Evolutionary conservation across 2,797 vertebrate genomes (phyloP), one percentile per base, ranked within the genome.

Genomic region (Trematomus bernacchii): DNA sequence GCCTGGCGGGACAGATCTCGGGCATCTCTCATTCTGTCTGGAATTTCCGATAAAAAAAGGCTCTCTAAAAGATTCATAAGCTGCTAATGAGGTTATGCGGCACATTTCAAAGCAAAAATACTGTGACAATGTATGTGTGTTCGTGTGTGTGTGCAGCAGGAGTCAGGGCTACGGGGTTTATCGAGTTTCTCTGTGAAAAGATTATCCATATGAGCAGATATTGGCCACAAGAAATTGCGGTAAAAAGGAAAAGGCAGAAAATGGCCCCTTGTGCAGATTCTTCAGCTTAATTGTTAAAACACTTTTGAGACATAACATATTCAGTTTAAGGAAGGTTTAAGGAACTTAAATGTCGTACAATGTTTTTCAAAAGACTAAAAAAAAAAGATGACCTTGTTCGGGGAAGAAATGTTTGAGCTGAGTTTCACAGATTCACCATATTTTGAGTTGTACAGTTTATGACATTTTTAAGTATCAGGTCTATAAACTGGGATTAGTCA

Each of bases 51-150:
- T 37, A 37, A 73, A 73, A 88, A 85, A 59, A 58, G 66, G n/a
- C 54, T 54, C 66, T 79, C 88, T 92, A 83, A 94, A 92, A 93
- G 82, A 94, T 94, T 93, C 82, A 94, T 90, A 85, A 82, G 84
- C 85, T 74, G 78, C 84, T 94, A 94, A 94, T 94, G 85, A 93
- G 90, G 87, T 82, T 86, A 82, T 77, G 61, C 77, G 66, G 78
- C 76, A 79, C 68, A 88, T 89, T 91, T 88, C 75, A 84, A 85
- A 90, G 83, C 57, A 79, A 72, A 73, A 83, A 76, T 60, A 59
- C 60, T 67, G 65, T 65, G 77, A 52, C 68, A 55, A 76, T 61
- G 46, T 65, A 50, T 71, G 69, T 58, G 40, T 61, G 42, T 37
- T 42, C 23, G 58, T 50, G 64, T 33, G 33, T 51, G 44, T 42